Percentiles rank a stretch among this genome's conserved stretches.
Conservation (phyloP, 2,113 vertebrate genomes). For the Herpailurus yagouaroundi region DNA sequence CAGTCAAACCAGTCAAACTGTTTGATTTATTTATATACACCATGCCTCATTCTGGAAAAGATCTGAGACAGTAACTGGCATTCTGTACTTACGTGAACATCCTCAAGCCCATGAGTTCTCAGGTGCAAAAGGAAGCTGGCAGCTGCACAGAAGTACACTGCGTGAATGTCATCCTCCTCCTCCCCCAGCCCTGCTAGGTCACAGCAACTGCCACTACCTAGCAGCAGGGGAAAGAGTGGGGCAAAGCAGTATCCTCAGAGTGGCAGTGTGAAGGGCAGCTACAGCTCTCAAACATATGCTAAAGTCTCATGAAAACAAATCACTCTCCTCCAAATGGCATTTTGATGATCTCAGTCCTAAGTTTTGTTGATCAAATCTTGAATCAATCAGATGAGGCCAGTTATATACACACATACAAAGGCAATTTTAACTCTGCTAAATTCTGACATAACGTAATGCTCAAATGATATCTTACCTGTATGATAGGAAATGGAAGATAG, state of each 20-base stretch:
- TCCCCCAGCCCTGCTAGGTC: neutral
- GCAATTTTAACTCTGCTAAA: constrained; percentile 31
- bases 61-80: neutral
- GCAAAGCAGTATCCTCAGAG: neutral
- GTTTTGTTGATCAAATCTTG: constrained; percentile 33
- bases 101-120: neutral
- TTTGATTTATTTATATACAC: neutral
- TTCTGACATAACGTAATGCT: constrained; percentile 17
- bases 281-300: neutral
- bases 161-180: neutral
- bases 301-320: neutral
- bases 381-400: constrained; percentile 9
- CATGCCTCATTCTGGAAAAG: constrained; percentile 6
- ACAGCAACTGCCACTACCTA: neutral
- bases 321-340: neutral
- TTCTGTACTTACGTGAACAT: neutral
- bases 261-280: neutral
- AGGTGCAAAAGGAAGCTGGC: constrained; percentile 23
- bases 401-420: neutral
- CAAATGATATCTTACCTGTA: constrained; percentile 89
- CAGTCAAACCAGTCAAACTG: neutral
- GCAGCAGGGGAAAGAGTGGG: neutral
- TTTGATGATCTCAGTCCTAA: neutral
- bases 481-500: constrained; percentile 93
- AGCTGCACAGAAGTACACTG: neutral